These are phyloP conservation scores for Archips xylosteana DNA, from an alignment of 2,888 invertebrate genomes.

Conservation along the genomic window DNA sequence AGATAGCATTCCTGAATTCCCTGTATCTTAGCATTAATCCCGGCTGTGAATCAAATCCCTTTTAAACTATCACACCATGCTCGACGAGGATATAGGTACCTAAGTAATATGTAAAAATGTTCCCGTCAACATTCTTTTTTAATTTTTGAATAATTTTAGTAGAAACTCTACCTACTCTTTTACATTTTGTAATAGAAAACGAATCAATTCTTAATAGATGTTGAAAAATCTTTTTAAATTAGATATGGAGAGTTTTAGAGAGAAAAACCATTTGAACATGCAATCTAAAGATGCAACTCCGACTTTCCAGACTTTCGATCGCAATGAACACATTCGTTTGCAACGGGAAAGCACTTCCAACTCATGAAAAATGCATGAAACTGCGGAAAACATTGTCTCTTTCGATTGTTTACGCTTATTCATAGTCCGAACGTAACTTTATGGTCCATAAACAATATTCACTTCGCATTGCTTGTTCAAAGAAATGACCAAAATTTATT, in stretches of 20 bases:
- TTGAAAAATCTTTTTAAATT: not conserved
- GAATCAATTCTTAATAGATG: too few relatives aligned
- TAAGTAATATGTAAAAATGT: too few relatives aligned
- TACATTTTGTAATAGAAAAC: too few relatives aligned
- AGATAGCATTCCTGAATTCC: too few relatives aligned
- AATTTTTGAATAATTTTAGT: too few relatives aligned
- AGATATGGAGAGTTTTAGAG: slow-evolving; percentile 2
- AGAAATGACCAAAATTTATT: slow-evolving; percentile 44
- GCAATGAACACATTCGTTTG: slow-evolving; percentile 44
- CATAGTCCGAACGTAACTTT: slow-evolving; percentile 43
- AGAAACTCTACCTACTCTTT: too few relatives aligned
- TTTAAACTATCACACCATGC: too few relatives aligned
- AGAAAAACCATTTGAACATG: slow-evolving; percentile 28
- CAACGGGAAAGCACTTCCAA: slow-evolving; percentile 39
- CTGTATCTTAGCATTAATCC: too few relatives aligned
- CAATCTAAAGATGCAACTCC: slow-evolving; percentile 36
- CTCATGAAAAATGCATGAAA: slow-evolving; percentile 46
- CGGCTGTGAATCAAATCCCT: too few relatives aligned
- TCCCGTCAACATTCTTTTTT: too few relatives aligned
- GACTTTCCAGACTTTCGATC: slow-evolving; percentile 38
- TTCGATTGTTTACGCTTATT: slow-evolving; percentile 45
- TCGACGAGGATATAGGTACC: too few relatives aligned
- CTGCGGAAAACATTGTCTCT: slow-evolving; percentile 45
- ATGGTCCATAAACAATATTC: slow-evolving; percentile 46
- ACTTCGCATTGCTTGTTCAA: slow-evolving; percentile 39